Evolutionary conservation across 2,113 vertebrate species (phyloP).

Genomic region (Chaetops frenatus): DNA sequence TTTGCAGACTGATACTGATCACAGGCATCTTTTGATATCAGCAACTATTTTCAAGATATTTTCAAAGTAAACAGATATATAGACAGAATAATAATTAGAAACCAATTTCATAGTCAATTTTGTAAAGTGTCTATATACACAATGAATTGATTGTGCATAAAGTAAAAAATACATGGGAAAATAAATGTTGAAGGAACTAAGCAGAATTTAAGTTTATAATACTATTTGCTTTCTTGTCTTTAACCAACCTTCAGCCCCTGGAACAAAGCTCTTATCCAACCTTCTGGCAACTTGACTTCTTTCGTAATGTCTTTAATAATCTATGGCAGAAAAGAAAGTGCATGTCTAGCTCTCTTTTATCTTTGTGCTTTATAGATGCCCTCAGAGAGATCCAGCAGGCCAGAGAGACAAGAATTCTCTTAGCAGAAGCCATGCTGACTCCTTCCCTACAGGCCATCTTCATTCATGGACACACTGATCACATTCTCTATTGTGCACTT

Average conservation of each 20-base stretch:
- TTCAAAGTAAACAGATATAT: not conserved
- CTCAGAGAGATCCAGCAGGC: not conserved
- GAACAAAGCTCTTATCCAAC: not conserved
- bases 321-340: not conserved
- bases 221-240: not conserved
- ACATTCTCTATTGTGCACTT: not conserved
- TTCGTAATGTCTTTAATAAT: not conserved
- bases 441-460: not conserved
- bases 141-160: not conserved
- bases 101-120: not conserved
- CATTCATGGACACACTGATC: not conserved
- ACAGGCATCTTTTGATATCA: not conserved
- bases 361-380: not conserved
- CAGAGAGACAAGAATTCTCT: not conserved
- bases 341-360: not conserved
- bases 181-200: not conserved
- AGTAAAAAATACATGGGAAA: not conserved
- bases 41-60: not conserved
- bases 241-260: not conserved
- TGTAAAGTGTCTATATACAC: not conserved
- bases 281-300: not conserved
- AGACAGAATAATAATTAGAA: not conserved
- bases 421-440: not conserved
- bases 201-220: not conserved
- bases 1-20: accelerated